Conservation (phyloP, 2,113 vertebrate species). For the Noctilio leporinus region DNA sequence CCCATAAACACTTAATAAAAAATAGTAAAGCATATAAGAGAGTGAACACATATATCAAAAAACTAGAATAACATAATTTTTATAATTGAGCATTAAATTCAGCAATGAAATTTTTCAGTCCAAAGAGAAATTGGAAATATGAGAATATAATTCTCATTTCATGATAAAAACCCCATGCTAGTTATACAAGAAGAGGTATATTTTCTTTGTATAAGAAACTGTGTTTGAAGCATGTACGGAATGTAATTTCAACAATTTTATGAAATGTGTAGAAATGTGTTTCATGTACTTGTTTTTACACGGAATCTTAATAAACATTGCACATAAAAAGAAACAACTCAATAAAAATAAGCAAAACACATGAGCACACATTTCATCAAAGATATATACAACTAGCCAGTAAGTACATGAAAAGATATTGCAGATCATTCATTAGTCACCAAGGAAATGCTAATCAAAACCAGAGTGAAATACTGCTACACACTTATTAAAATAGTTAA, state of each 20-base stretch:
- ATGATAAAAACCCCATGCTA: background rate
- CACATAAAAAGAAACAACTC: background rate
- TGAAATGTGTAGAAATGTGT: background rate
- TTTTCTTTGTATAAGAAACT: background rate
- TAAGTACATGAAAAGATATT: background rate
- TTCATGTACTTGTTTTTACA: background rate
- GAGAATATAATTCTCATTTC: background rate
- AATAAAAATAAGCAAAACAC: background rate
- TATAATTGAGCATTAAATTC: slow-evolving; percentile 17
- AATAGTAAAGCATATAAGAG: background rate
- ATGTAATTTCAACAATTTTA: background rate
- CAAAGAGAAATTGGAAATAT: slow-evolving; percentile 10
- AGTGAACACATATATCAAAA: background rate
- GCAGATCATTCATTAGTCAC: background rate
- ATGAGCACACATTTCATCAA: background rate
- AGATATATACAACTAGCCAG: background rate
- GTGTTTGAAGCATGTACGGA: background rate
- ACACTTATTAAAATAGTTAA: background rate
- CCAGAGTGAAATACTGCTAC: background rate
- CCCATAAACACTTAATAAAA: background rate
- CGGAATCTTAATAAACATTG: background rate
- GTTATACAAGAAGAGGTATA: background rate
- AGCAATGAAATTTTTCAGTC: background rate
- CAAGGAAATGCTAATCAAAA: background rate
- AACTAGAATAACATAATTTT: background rate